Evolutionary conservation across 35 echinoderm and acorn worm species (phyloP).

Genomic region (Chiridota heheva): DNA sequence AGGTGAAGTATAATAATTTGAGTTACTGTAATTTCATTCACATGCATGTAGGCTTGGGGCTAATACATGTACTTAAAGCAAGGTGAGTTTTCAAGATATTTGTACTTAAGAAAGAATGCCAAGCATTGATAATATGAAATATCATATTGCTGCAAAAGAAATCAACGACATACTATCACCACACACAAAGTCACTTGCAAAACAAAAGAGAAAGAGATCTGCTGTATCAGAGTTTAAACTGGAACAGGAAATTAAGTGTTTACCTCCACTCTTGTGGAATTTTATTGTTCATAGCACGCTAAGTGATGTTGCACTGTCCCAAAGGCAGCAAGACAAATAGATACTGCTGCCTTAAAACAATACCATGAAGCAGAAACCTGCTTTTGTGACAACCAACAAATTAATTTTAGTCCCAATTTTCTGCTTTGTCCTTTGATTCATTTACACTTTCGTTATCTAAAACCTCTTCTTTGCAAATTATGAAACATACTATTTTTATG

Average conservation of each 20-base stretch:
- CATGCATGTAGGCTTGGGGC: too few relatives aligned
- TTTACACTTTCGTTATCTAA: not conserved
- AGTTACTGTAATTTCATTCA: too few relatives aligned
- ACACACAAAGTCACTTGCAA: not conserved
- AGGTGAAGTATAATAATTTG: too few relatives aligned
- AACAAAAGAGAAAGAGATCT: not conserved
- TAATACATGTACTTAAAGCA: too few relatives aligned
- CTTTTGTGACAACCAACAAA: not conserved
- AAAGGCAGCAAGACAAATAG: not conserved
- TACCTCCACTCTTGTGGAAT: conserved; percentile 23
- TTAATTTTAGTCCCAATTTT: not conserved
- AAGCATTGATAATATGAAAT: not conserved
- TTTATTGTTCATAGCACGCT: conserved; percentile 27
- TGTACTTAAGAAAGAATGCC: not conserved
- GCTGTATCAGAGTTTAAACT: not conserved
- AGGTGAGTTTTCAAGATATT: too few relatives aligned
- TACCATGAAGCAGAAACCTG: conserved; percentile 23
- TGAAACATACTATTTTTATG: conserved; percentile 15
- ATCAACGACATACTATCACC: not conserved
- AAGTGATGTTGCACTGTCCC: not conserved
- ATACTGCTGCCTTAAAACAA: not conserved
- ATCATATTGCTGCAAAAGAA: not conserved
- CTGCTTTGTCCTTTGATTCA: not conserved
- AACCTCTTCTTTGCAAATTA: not conserved
- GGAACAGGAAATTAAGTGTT: not conserved